Base-by-base conservation (phyloP, 2,888 invertebrate genomes). In the Cryptocheilus praepositus region DNA sequence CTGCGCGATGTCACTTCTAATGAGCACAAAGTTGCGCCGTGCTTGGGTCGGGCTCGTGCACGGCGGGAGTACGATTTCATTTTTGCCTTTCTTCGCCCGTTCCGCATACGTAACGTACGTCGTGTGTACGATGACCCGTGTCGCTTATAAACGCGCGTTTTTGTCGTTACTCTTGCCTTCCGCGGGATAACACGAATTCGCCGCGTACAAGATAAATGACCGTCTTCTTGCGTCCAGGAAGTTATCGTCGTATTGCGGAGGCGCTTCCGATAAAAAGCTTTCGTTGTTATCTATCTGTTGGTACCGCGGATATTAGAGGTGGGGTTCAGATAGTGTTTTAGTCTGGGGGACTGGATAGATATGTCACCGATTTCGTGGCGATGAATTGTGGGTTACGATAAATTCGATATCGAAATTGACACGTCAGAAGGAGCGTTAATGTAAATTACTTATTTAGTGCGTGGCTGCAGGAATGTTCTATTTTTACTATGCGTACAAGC, bases 151-250 rank as follows among this genome's bases (percentile, higher is more conserved):
- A 7, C 53, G 46, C 15, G 8, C 46, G 55, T 66, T 67, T 67
- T 71, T 71, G 58, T 54, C 22, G 11, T 28, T 15, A 8, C 52
- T 51, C 19, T 62, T 19, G 16, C 16, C 36, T 22, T 46, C 44
- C 46, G 59, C 46, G 28, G 21, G 21, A 18, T 57, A 67, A 65
- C 53, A 28, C 58, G 61, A 75, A 76, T 76, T 70, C 61, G 61
- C 44, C 22, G 61, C 44, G 61, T 51, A 43, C 63, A 63, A 69
- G 70, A 73, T 73, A 70, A 76, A 75, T 71, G 66, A 64, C 55
- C 49, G n/a, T 21, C 46, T 75, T 73, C 61, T 73, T 73, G 63
- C 58, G 18, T 11, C 15, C 61, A n/a, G 36, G 22, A 64, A 70
- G 68, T 70, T 73, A 74, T 61, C 56, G 62, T 63, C 46, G 55